Evolutionary conservation across 2,113 vertebrate genomes (phyloP).

Genomic region (Seriola rivoliana): DNA sequence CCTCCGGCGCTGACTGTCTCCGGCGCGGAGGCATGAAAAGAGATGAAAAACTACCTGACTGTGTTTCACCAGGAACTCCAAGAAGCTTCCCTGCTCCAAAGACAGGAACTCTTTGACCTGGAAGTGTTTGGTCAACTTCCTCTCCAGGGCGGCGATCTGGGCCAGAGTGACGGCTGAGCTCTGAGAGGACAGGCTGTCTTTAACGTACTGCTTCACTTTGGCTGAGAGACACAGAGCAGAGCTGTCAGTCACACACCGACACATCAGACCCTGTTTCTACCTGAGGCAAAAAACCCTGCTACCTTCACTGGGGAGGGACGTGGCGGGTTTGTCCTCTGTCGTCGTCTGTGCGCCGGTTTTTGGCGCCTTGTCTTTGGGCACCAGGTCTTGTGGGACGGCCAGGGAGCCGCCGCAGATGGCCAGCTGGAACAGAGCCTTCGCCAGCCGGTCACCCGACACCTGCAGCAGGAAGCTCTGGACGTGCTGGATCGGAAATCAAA

Average conservation of each 20-base stretch:
- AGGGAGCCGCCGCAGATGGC: conserved; percentile 86
- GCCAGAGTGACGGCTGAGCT: conserved; percentile 69
- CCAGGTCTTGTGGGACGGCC: conserved; percentile 79
- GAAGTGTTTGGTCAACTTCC: conserved; percentile 81
- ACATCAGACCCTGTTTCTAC: background rate
- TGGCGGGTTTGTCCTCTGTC: conserved; percentile 36
- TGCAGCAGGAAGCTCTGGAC: conserved; percentile 80
- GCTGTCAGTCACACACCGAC: background rate
- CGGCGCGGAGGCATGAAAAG: background rate
- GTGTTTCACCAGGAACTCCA: conserved; percentile 84
- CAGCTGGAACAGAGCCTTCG: conserved; percentile 83
- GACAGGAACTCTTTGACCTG: conserved; percentile 77
- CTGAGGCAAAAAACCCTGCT: background rate
- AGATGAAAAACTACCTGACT: conserved; percentile 67
- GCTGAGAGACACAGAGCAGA: conserved; percentile 60
- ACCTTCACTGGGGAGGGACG: conserved; percentile 81
- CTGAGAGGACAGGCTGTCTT: conserved; percentile 70
- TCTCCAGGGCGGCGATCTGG: conserved; percentile 78
- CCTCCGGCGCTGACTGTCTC: too few species aligned
- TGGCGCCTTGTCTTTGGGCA: conserved; percentile 75
- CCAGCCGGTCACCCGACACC: conserved; percentile 76
- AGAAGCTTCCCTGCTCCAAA: conserved; percentile 83
- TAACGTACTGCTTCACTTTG: conserved; percentile 79
- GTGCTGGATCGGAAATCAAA: conserved; percentile 59
- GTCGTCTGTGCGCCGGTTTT: conserved; percentile 51